Conservation (phyloP, 2,113 vertebrate genomes). For the Serinus canaria region DNA sequence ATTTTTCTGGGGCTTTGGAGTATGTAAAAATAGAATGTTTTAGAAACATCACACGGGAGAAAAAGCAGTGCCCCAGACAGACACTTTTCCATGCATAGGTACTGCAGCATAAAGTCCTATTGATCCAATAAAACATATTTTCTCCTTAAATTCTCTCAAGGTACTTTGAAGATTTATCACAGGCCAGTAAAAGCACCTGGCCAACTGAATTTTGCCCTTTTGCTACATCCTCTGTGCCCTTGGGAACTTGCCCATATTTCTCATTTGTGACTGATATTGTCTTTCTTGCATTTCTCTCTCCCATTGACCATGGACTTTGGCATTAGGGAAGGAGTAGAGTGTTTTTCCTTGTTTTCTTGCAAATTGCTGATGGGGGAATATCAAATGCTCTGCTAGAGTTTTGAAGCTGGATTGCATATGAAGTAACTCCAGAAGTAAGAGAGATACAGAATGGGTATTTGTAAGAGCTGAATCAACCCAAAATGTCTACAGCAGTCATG, state of each 20-base stretch:
- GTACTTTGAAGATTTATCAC: background rate
- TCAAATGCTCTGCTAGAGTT: background rate
- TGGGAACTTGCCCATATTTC: background rate
- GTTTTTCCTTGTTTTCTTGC: background rate
- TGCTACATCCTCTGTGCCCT: background rate
- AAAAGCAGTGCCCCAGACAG: background rate
- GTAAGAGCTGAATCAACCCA: background rate
- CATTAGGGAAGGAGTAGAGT: background rate
- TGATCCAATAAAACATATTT: background rate
- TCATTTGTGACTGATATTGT: background rate
- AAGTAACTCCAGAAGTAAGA: background rate
- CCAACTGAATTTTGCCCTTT: background rate
- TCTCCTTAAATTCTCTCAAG: background rate
- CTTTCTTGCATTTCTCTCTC: background rate
- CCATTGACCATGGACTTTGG: background rate
- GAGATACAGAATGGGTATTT: background rate
- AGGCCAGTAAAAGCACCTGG: background rate
- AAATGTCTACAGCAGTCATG: background rate
- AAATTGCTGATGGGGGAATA: background rate
- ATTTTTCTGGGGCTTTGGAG: background rate
- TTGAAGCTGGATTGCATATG: background rate
- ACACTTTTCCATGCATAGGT: background rate
- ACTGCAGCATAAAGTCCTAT: background rate
- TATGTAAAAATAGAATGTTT: constrained; percentile 2
- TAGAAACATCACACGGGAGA: background rate